These are phyloP conservation scores for Xestia xanthographa DNA, from an alignment of 2,888 invertebrate genomes.

Conservation along the genomic window DNA sequence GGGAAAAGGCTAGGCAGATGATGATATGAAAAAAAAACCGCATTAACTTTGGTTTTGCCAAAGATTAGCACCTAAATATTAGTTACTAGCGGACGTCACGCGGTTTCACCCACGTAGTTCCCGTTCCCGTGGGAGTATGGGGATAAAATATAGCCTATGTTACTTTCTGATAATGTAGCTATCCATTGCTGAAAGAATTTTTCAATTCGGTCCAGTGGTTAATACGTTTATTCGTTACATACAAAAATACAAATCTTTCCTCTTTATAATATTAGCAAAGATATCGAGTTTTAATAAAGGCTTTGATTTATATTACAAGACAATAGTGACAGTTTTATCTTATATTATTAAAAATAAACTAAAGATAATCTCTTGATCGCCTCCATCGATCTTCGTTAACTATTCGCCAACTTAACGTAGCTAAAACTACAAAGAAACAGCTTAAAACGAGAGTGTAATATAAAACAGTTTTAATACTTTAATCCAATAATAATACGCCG, in stretches of 20 bases:
- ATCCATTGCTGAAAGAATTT: too few relatives aligned
- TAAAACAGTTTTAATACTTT: slow-evolving; percentile 46
- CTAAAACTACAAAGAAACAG: slow-evolving; percentile 31
- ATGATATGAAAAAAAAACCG: neutral
- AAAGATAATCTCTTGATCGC: slow-evolving; percentile 22
- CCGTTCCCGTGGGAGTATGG: too few relatives aligned
- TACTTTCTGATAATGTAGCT: too few relatives aligned
- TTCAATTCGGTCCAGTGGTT: too few relatives aligned
- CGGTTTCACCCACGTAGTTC: too few relatives aligned
- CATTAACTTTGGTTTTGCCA: neutral
- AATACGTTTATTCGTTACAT: too few relatives aligned
- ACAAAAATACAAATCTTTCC: too few relatives aligned
- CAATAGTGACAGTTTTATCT: slow-evolving; percentile 1
- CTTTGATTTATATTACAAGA: neutral
- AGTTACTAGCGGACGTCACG: too few relatives aligned
- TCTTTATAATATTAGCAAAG: too few relatives aligned
- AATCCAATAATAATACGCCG: slow-evolving; percentile 49
- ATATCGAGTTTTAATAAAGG: neutral
- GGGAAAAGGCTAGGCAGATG: too few relatives aligned
- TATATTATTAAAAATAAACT: neutral
- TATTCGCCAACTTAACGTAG: neutral
- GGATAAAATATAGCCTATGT: too few relatives aligned
- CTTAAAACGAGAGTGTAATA: slow-evolving; percentile 11
- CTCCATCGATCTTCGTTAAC: slow-evolving; percentile 36
- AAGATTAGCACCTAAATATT: neutral